A percentile compares a stretch with the other conserved stretches of the same genome.
Evolutionary conservation across 92 coral and sea anemone species (phyloP).

Genomic region (Phenganax subtilis): DNA sequence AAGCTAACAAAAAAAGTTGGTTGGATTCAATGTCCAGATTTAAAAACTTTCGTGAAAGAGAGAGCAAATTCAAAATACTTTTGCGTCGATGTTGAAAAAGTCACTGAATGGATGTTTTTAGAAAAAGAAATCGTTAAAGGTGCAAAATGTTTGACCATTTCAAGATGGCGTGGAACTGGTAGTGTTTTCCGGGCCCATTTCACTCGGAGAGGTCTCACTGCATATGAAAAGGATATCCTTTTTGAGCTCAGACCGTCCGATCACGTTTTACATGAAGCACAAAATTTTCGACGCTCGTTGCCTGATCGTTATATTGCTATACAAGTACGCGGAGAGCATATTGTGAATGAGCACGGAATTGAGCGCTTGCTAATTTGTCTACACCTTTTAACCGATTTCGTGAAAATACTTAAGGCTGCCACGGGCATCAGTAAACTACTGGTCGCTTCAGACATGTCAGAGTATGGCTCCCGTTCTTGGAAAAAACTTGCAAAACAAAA

Average conservation of each 20-base stretch:
- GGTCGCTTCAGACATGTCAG: slow-evolving; percentile 38
- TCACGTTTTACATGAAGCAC: slow-evolving; percentile 45
- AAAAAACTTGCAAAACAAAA: background rate
- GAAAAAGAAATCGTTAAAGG: slow-evolving; percentile 51
- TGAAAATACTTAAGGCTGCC: slow-evolving; percentile 42
- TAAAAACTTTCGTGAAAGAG: slow-evolving; percentile 59
- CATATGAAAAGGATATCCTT: slow-evolving; percentile 55
- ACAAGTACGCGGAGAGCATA: slow-evolving; percentile 76
- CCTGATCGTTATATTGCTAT: slow-evolving; percentile 59
- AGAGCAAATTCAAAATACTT: slow-evolving; percentile 45
- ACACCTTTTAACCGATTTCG: slow-evolving; percentile 45
- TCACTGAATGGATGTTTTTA: slow-evolving; percentile 50
- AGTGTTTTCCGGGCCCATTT: slow-evolving; percentile 1
- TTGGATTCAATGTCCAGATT: slow-evolving; percentile 68
- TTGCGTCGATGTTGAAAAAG: slow-evolving; percentile 66
- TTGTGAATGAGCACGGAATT: slow-evolving; percentile 66
- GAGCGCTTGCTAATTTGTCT: slow-evolving; percentile 56
- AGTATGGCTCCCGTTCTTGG: slow-evolving; percentile 55
- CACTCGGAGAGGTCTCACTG: slow-evolving; percentile 44
- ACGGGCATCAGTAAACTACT: slow-evolving; percentile 48
- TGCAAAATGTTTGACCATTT: slow-evolving; percentile 59
- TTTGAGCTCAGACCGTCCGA: slow-evolving; percentile 54
- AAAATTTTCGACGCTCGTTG: background rate
- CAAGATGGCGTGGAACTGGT: slow-evolving; percentile 80
- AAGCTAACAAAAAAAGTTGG: slow-evolving; percentile 44